These are phyloP conservation scores for Abrostola tripartita DNA, from an alignment of 2,888 invertebrate species.

Conservation along the genomic window DNA sequence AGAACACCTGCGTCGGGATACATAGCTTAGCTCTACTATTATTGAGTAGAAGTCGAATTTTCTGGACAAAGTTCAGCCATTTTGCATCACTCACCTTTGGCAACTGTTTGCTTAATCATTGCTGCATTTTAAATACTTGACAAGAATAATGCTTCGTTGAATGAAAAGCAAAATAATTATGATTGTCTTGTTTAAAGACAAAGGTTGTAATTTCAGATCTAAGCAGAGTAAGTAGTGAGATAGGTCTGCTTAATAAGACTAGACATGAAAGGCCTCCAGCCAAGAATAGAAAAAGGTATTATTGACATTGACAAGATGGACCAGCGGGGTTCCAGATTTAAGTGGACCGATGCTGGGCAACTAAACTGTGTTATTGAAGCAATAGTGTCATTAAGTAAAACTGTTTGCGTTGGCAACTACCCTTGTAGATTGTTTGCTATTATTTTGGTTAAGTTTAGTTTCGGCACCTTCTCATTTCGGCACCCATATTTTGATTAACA, in stretches of 20 bases:
- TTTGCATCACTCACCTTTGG: background rate
- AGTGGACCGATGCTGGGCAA: conserved; percentile 34
- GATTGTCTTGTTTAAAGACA: background rate
- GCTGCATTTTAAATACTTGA: conserved; percentile 5
- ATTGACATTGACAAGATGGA: conserved; percentile 18
- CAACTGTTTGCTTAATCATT: conserved; percentile 12
- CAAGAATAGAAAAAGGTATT: conserved; percentile 17
- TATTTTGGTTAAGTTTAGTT: background rate
- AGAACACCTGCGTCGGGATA: background rate
- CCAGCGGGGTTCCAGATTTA: conserved; percentile 32
- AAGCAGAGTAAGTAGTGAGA: too few relatives aligned
- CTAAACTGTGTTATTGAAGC: conserved; percentile 33
- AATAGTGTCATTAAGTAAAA: conserved; percentile 18
- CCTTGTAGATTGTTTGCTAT: background rate
- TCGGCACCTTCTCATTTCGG: too few relatives aligned
- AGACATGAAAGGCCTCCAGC: background rate
- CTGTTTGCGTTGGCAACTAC: conserved; percentile 1
- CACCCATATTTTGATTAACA: too few relatives aligned
- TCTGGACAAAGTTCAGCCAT: background rate
- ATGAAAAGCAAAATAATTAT: conserved; percentile 1
- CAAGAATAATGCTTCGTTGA: background rate
- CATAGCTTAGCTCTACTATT: background rate
- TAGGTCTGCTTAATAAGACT: background rate
- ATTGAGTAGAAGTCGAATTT: background rate
- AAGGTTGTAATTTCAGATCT: background rate